A percentile compares a stretch with the other conserved stretches of the same genome.
Evolutionary conservation across 2,888 invertebrate species (phyloP).

Genomic region (Drosophila falleni): DNA sequence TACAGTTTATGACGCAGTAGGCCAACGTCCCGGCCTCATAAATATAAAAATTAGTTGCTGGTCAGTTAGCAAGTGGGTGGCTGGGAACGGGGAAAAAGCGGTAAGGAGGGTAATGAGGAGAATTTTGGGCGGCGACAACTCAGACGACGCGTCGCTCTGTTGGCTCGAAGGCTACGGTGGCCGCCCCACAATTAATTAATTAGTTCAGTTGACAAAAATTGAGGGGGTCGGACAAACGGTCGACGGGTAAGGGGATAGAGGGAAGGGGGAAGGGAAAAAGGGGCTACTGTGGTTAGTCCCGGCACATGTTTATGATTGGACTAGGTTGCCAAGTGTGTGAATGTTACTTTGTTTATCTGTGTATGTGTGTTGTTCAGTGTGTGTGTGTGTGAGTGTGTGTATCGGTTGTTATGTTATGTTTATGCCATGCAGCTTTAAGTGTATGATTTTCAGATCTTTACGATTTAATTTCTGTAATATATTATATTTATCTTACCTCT

Average conservation of each 20-base stretch:
- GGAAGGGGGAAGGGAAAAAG: conserved; percentile 8
- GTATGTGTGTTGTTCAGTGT: not conserved
- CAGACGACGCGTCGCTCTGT: conserved; percentile 38
- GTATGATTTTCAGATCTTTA: no score
- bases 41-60: conserved; percentile 84
- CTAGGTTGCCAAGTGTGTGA: conserved; percentile 47
- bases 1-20: conserved; percentile 80
- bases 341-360: conserved; percentile 30
- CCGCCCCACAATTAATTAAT: conserved; percentile 83
- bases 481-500: no score
- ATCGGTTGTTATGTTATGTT: conserved; percentile 2
- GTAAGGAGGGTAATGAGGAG: not conserved
- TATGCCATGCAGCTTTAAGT: not conserved
- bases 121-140: conserved; percentile 7
- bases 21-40: conserved; percentile 75
- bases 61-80: conserved; percentile 80
- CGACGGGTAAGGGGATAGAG: not conserved
- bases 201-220: conserved; percentile 84
- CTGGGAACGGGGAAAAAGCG: conserved; percentile 5
- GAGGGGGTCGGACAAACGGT: conserved; percentile 61
- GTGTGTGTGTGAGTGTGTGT: conserved; percentile 8
- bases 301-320: conserved; percentile 70
- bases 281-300: conserved; percentile 45
- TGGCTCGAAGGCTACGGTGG: conserved; percentile 60
- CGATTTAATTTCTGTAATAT: no score